These are phyloP conservation scores for Sarcophaga subvicina DNA, from an alignment of 2,888 invertebrate genomes.

Conservation along the genomic window DNA sequence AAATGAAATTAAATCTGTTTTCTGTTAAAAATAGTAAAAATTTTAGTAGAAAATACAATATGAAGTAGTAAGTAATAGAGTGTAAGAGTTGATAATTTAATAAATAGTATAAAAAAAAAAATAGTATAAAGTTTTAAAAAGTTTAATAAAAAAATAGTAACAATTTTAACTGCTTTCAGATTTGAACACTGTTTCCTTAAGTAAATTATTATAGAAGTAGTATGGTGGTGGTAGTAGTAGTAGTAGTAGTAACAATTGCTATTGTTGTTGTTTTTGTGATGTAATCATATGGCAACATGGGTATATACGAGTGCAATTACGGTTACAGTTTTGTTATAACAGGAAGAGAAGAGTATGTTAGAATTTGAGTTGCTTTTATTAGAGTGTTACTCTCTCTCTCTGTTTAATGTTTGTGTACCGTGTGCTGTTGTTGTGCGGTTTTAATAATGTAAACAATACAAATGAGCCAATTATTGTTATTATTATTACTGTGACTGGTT, in stretches of 20 bases:
- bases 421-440: not conserved
- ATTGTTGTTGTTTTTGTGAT: no score
- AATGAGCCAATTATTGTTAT: not conserved
- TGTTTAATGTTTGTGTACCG: not conserved
- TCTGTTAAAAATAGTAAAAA: slow-evolving; percentile 41
- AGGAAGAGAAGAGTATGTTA: slow-evolving; percentile 14
- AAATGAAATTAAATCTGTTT: slow-evolving; percentile 24
- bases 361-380: not conserved
- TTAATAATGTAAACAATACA: not conserved
- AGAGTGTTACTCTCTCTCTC: not conserved
- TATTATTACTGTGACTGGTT: not conserved
- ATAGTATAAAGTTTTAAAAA: slow-evolving; percentile 49
- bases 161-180: slow-evolving; percentile 53
- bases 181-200: slow-evolving; percentile 42
- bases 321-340: not conserved
- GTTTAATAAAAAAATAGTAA: slow-evolving; percentile 13
- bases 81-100: slow-evolving; percentile 57
- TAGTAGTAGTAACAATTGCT: no score
- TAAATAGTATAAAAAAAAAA: slow-evolving; percentile 62
- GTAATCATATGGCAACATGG: no score
- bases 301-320: no score
- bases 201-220: not conserved
- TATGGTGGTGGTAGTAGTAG: no score
- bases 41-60: slow-evolving; percentile 27
- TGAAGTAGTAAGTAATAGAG: slow-evolving; percentile 69